Evolutionary conservation across 2,888 invertebrate genomes (phyloP), one percentile per base, ranked within the genome.

Genomic region (Prosopocoilus inquinatus): DNA sequence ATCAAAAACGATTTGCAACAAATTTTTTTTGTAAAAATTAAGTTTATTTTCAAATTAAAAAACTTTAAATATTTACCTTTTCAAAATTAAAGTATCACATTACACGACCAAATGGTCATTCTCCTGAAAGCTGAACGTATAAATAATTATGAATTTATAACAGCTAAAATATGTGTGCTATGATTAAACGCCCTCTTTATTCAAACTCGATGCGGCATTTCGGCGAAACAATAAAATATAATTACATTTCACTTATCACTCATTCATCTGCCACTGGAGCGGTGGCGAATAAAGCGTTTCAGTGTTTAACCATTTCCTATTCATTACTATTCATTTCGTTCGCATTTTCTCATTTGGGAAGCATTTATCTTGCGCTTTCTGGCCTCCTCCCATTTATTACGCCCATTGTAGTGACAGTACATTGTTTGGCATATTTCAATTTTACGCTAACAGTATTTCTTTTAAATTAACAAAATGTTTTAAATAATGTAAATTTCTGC

Each of bases 211-310:
- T 70, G 72, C 72, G 72, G 71, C 71, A 67, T 71, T 70, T 70
- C 70, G 67, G 66, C 68, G 70, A 72, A 73, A 74, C 75, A 74
- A 75, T 75, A 73, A 75, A 74, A 74, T 70, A 70, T 74, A 75
- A 75, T 75, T 75, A 74, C 74, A 66, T 70, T 73, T 74, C 74
- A 74, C 74, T 75, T 75, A 75, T 75, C 73, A 73, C 71, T 75
- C 74, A 74, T 72, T 75, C 73, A 73, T 75, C 73, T 74, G 72
- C 66, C 69, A 63, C 61, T 52, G 66, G 59, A 64, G 64, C 67
- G 67, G 69, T 67, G 68, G 69, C 70, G 71, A 71, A 73, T 73
- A 73, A 73, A 73, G 73, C 72, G 65, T 72, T 72, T 67, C 73
- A 70, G 69, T 73, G 73, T 74, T 75, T 71, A 72, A 72, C 72